phyloP scores from a whole-genome alignment of 2,113 vertebrate genomes.

The Nyctereutes procyonoides region DNA sequence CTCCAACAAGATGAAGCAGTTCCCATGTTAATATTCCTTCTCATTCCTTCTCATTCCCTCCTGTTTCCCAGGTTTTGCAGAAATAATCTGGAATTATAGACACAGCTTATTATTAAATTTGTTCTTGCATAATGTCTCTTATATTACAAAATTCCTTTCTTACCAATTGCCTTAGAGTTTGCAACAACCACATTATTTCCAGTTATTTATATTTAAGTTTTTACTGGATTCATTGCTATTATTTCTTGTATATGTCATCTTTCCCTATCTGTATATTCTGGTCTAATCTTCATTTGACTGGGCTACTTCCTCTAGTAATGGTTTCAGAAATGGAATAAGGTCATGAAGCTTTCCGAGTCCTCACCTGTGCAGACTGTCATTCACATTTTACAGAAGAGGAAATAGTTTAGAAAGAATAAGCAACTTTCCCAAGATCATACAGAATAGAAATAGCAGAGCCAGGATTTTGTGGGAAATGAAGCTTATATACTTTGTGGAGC shows the following conservation, averaged over 20 bases:
- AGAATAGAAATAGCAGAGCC: neutral
- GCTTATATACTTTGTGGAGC: neutral
- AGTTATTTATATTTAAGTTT: conserved; percentile 64
- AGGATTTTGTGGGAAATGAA: neutral
- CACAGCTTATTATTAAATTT: conserved; percentile 70
- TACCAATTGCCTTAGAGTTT: conserved; percentile 62
- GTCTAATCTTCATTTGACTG: conserved; percentile 47
- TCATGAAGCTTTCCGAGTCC: neutral
- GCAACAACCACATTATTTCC: conserved; percentile 43
- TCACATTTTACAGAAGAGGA: neutral
- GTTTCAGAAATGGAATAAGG: conserved; percentile 40
- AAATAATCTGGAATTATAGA: conserved; percentile 59
- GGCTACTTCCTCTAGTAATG: conserved; percentile 28
- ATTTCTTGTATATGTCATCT: conserved; percentile 43
- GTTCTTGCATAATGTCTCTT: conserved; percentile 51
- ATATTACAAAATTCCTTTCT: conserved; percentile 58
- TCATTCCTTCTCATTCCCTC: conserved; percentile 19
- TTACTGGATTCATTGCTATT: conserved; percentile 22
- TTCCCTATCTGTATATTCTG: conserved; percentile 6
- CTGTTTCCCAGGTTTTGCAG: conserved; percentile 16
- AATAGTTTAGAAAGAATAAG: neutral
- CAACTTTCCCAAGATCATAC: neutral
- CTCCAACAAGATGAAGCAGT: neutral
- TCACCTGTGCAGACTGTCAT: conserved; percentile 35
- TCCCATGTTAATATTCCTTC: neutral